These are phyloP conservation scores for Microtus ochrogaster DNA, from an alignment of 2,113 vertebrate genomes.

Conservation along the genomic window DNA sequence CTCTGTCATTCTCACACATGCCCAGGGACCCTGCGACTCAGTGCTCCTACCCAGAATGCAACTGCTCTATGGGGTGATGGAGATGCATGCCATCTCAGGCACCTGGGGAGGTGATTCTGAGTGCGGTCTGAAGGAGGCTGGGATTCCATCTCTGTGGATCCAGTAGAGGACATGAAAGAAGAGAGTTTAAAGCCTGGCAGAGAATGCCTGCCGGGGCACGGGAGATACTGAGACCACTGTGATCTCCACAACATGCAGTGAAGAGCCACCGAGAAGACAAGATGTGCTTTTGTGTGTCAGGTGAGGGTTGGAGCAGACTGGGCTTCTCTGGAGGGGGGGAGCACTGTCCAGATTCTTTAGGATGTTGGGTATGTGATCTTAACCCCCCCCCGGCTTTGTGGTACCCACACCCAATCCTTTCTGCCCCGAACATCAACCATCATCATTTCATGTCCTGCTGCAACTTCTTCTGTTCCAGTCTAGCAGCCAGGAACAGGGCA, in stretches of 20 bases:
- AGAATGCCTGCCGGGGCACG: neutral
- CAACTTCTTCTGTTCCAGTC: neutral
- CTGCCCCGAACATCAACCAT: fast-evolving
- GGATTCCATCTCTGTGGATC: neutral
- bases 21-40: neutral
- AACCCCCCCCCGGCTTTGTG: neutral
- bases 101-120: neutral
- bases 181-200: neutral
- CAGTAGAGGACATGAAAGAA: neutral
- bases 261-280: neutral
- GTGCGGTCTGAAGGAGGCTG: neutral
- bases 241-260: too few species aligned
- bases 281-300: neutral
- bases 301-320: neutral
- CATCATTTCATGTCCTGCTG: neutral
- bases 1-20: neutral
- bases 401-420: fast-evolving
- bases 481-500: neutral
- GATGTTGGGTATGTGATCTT: neutral
- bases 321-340: neutral
- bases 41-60: neutral
- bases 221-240: neutral
- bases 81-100: neutral
- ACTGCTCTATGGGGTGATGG: neutral
- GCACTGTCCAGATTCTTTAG: neutral